Evolutionary conservation across 2,113 vertebrate species (phyloP), one percentile per base, ranked within the genome.

Genomic region (Pseudorasbora parva): DNA sequence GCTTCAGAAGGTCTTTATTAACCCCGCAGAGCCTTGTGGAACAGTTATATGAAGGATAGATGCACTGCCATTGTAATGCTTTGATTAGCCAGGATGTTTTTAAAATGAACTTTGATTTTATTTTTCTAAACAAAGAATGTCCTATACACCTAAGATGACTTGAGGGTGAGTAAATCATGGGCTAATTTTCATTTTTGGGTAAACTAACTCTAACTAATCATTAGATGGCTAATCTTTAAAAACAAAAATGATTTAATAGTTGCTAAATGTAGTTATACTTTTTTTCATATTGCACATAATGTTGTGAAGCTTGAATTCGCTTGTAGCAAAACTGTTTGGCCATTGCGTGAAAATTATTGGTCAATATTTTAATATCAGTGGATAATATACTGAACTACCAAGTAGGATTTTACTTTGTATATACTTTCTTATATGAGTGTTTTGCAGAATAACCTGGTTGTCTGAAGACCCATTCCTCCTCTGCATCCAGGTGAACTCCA

Each of bases 381-480:
- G 6, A 54, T 54, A 54, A 54, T 30, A 27, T 30, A 64, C 60
- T 64, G 14, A 54, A 19, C 17, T 54, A 54, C 30, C 69, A 10
- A 47, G 60, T 10, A 78, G 37, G 45, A 8, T 19, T 54, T 27
- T 49, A 7, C n/a, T 57, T 56, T n/a, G n/a, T 45, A 25, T 23
- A 17, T 56, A 27, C n/a, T 47, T 41, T 2, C 27, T 23, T 83
- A n/a, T 56, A 37, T 30, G 56, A 74, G 21, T 59, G 3, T 5
- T 59, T n/a, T n/a, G 33, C n/a, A 17, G 14, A 45, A 25, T 81
- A 27, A 94, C 92, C 92, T 88, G 91, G 89, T 27, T 87, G 91
- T 71, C 94, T 91, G 85, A 93, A 94, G n/a, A 89, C 84, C 90
- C 92, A 95, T 72, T 91, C 84, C 69, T 93, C 92, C n/a, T 93